Conservation (phyloP, 2,797 vertebrate genomes). For the Tarsius wallacei region DNA sequence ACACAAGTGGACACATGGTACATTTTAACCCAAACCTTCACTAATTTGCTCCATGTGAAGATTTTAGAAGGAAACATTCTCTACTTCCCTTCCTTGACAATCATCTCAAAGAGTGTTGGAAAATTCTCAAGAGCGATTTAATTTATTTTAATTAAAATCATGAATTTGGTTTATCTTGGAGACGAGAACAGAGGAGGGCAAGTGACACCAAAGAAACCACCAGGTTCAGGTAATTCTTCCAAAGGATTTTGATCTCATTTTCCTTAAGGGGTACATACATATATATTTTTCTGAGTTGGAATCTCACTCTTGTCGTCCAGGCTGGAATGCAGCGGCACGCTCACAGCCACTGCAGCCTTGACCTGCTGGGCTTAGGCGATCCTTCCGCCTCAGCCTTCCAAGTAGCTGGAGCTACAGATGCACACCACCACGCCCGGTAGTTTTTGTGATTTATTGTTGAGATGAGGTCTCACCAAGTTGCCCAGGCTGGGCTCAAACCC, state of each 20-base stretch:
- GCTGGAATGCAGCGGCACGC: no score
- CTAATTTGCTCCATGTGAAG: not conserved
- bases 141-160: slow-evolving; percentile 4
- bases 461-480: no score
- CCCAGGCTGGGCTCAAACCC: no score
- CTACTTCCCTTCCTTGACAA: not conserved
- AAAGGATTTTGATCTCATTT: fast-evolving
- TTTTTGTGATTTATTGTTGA: no score
- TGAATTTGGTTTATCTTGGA: slow-evolving; percentile 43
- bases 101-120: not conserved
- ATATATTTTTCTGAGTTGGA: no score
- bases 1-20: fast-evolving
- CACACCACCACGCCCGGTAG: no score
- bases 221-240: not conserved
- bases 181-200: not conserved
- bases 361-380: no score
- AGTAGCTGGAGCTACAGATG: no score
- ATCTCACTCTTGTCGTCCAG: no score
- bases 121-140: not conserved
- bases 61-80: not conserved
- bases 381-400: no score
- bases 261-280: not conserved
- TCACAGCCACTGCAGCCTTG: no score
- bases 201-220: not conserved
- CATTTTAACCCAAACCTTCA: fast-evolving